These are phyloP conservation scores for Sprattus sprattus DNA, from an alignment of 2,113 vertebrate species.

Conservation along the genomic window DNA sequence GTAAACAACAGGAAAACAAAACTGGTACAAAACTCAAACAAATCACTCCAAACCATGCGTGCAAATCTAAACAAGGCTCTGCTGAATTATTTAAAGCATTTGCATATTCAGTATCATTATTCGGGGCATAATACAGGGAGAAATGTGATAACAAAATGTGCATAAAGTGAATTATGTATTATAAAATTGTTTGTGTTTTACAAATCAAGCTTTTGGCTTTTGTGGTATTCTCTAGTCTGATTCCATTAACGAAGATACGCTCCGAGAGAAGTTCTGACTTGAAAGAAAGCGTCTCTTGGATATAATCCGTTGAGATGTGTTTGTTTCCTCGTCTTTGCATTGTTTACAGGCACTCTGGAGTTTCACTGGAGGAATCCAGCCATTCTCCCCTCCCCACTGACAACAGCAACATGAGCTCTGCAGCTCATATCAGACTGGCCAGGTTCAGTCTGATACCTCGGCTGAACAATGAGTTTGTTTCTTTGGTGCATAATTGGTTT, in stretches of 20 bases:
- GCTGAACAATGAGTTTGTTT: background rate
- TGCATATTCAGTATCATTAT: conserved; percentile 76
- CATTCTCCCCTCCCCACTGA: background rate
- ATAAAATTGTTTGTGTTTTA: conserved; percentile 74
- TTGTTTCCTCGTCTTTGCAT: conserved; percentile 56
- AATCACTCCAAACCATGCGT: conserved; percentile 63
- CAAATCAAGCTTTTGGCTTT: conserved; percentile 73
- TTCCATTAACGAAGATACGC: conserved; percentile 59
- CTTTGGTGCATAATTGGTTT: background rate
- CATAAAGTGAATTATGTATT: conserved; percentile 76
- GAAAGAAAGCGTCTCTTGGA: conserved; percentile 1
- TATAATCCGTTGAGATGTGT: background rate
- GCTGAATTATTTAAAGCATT: conserved; percentile 77
- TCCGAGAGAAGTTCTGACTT: background rate
- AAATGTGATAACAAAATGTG: conserved; percentile 72
- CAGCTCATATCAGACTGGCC: too few relatives aligned
- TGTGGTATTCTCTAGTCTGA: conserved; percentile 59
- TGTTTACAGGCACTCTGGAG: conserved; percentile 48
- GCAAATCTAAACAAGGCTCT: conserved; percentile 68
- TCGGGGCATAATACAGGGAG: conserved; percentile 57
- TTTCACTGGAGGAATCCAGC: background rate
- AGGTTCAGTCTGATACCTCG: background rate
- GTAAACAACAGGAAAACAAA: conserved; percentile 56
- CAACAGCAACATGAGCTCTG: background rate
- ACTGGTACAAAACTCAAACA: conserved; percentile 78